Conservation (phyloP, 2,797 vertebrate species). For the Megaceryle alcyon region DNA sequence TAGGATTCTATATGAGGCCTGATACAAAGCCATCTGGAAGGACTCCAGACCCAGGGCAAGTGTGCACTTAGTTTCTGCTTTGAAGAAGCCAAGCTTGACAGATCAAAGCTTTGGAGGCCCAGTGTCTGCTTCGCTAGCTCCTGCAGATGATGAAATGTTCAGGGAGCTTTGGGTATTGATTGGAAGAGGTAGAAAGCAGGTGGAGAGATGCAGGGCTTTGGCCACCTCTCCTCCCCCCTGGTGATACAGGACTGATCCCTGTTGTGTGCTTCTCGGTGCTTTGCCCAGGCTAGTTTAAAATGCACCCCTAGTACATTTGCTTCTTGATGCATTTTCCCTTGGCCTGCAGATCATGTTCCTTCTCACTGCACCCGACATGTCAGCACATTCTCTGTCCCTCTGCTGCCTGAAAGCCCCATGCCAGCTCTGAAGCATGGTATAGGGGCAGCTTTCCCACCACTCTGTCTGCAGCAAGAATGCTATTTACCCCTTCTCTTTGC, state of each 20-base stretch:
- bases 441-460: not conserved
- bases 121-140: not conserved
- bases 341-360: not conserved
- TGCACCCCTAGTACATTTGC: not conserved
- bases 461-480: not conserved
- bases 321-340: not conserved
- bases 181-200: not conserved
- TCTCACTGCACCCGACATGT: rapidly evolving
- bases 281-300: conserved; percentile 7
- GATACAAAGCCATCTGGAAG: not conserved
- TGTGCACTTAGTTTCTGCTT: not conserved
- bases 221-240: not conserved
- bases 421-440: not conserved
- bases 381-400: not conserved
- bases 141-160: not conserved
- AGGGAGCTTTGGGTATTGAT: not conserved
- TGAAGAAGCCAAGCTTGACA: not conserved
- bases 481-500: not conserved
- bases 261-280: not conserved
- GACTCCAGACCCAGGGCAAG: not conserved
- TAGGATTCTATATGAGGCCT: conserved; percentile 7
- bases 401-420: not conserved
- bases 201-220: not conserved
- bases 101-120: not conserved
- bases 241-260: not conserved